These are phyloP conservation scores for Nymphalis c-album DNA, from an alignment of 2,888 invertebrate species.

Conservation along the genomic window DNA sequence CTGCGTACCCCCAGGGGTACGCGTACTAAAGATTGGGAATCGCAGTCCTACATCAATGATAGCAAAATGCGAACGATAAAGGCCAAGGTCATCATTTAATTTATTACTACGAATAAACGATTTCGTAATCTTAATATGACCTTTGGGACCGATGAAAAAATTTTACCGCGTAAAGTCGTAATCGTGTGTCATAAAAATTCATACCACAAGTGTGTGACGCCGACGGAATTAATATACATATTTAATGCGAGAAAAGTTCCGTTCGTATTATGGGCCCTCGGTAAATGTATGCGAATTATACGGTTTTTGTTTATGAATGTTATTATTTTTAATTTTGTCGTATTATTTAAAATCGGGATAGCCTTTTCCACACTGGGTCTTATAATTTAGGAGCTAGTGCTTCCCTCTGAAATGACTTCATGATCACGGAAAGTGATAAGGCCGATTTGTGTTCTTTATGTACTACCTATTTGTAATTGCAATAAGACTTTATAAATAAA, in stretches of 20 bases:
- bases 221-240: conserved; percentile 31
- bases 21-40: background rate
- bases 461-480: too few species aligned
- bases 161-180: conserved; percentile 30
- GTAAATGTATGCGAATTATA: background rate
- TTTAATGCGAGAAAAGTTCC: conserved; percentile 21
- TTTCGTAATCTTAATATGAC: conserved; percentile 29
- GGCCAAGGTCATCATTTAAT: background rate
- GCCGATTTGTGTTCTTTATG: too few species aligned
- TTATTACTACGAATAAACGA: conserved; percentile 10
- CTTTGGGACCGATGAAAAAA: conserved; percentile 29
- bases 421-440: too few species aligned
- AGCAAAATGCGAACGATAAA: background rate
- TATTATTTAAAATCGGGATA: too few species aligned
- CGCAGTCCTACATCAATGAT: background rate
- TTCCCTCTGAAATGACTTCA: too few species aligned
- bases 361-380: too few species aligned
- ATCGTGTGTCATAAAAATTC: conserved; percentile 35
- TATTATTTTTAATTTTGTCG: too few species aligned
- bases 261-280: conserved; percentile 4
- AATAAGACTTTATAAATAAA: too few species aligned
- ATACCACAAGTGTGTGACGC: conserved; percentile 31
- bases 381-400: too few species aligned
- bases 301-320: too few species aligned
- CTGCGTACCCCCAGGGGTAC: too few species aligned